Evolutionary conservation across 2,888 invertebrate species (phyloP), one percentile per base, ranked within the genome.

Genomic region (Portevinia maculata): DNA sequence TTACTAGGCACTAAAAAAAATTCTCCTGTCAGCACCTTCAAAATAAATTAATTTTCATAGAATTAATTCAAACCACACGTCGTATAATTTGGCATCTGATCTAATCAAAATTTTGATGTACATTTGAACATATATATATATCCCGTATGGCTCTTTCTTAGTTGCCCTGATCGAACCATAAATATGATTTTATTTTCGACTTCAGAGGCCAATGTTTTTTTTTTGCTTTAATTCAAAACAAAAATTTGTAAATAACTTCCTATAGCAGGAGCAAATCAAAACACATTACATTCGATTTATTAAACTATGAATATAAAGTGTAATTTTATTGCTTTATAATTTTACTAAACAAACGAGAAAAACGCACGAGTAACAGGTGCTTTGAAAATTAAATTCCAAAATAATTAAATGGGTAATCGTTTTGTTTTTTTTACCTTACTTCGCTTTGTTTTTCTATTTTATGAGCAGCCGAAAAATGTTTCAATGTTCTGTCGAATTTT

Each of bases 31-130:
- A 13, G 37, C 39, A 48, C 48, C 48, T 50, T 21, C 30, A 28
- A 28, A 15, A 69, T 57, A 48, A 69, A 69, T 48, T 48, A 7
- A 48, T 69, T 59, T 69, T 59, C 48, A 50, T 69, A 15, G 57
- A 37, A 69, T 59, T 50, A 60, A 59, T 59, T 70, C 30, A 50
- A 59, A 32, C 41, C 19, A 24, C 50, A 60, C 32, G 41, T n/a
- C n/a, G n/a, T n/a, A n/a, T 50, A 60, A 5, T 15, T 39, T 39
- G 8, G 19, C 32, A 48, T 19, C 37, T 48, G 30, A 59, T 48
- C 34, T 48, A 37, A 69, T 69, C n/a, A 8, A 17, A 34, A 21
- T 6, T 4, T 9, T 1, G 3, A 34, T 2, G 15, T 24, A 24
- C 3, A 24, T 24, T n/a, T n/a, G n/a, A n/a, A n/a, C n/a, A 0